phyloP scores from a whole-genome alignment of 2,888 invertebrate genomes.

The Epinotia nisella region DNA sequence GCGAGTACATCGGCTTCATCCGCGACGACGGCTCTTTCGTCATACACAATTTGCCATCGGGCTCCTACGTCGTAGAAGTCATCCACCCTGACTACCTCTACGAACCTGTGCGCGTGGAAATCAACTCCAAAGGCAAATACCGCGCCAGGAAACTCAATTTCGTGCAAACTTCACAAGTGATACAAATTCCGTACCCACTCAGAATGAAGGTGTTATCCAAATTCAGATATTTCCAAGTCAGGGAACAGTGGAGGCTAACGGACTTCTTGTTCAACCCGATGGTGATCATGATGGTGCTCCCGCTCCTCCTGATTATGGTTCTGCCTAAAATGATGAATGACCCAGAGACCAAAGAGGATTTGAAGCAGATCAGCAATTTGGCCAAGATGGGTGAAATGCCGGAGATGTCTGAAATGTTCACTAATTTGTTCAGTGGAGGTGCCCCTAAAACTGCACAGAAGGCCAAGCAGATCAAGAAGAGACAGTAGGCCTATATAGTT shows the following conservation, averaged over 20 bases:
- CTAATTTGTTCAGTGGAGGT: conserved; percentile 92
- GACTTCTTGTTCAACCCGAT: conserved; percentile 98
- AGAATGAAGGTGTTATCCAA: conserved; percentile 93
- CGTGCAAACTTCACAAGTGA: conserved; percentile 95
- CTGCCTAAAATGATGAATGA: conserved; percentile 99
- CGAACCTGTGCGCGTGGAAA: conserved; percentile 98
- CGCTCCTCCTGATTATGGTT: conserved; percentile 94
- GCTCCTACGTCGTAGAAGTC: conserved; percentile 97
- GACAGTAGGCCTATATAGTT: conserved; percentile 61
- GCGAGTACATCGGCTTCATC: conserved; percentile 94
- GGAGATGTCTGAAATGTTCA: conserved; percentile 98
- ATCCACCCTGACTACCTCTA: conserved; percentile 95
- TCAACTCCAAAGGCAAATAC: conserved; percentile 98
- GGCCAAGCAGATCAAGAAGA: conserved; percentile 79
- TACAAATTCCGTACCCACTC: conserved; percentile 96
- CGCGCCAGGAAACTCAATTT: conserved; percentile 97
- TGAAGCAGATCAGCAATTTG: conserved; percentile 94
- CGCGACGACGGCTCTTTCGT: conserved; percentile 96
- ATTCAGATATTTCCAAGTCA: conserved; percentile 94
- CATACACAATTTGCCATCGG: conserved; percentile 94
- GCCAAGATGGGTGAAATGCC: conserved; percentile 94
- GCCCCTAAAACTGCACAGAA: conserved; percentile 77
- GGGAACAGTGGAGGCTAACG: conserved; percentile 98
- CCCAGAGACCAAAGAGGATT: conserved; percentile 98
- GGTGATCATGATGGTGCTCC: conserved; percentile 99